Base-by-base conservation (phyloP, 2,888 invertebrate genomes). In the Saturnia japonica region DNA sequence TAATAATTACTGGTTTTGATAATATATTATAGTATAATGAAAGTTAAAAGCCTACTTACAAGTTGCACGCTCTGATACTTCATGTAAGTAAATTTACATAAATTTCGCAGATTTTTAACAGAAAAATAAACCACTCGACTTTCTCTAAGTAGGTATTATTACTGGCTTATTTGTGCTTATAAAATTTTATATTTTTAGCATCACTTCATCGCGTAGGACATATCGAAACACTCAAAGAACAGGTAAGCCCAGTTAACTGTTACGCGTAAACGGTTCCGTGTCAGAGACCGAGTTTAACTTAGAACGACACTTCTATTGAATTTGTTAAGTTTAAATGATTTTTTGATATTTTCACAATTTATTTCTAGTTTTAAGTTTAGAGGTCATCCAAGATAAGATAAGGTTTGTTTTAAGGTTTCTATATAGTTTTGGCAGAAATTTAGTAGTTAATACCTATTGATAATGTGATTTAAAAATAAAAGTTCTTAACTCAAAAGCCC, bases 211-310 rank as follows among this genome's bases (percentile, higher is more conserved):
- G 4, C 51, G 68, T 60, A 71, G 76, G 22, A 47, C 62, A 19
- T 9, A 51, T 40, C 25, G 34, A n/a, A 34, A 28, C 40, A 28
- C 25, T 28, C 68, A 69, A 66, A 66, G 74, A 72, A 73, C 76
- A 70, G 75, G 77, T 77, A 74, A 70, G 74, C 71, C 73, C 72
- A 74, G 73, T 72, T 77, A 72, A 77, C 78, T 74, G 79, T 79
- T 77, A 75, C 68, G 74, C 72, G 74, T 70, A 72, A 76, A 76
- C 73, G 73, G 78, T 81, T 77, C 75, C 76, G 76, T 75, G 75
- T 78, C 75, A 74, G 62, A 43, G 68, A 72, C 67, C 69, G 72
- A 67, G 60, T 62, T 69, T 22, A 64, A 69, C 60, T 69, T 62
- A 71, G 42, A 71, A 62, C 40, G 51, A 68, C 16, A 68, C 40